Base-by-base conservation (phyloP, 2,113 vertebrate species). In the Ophiodon elongatus region DNA sequence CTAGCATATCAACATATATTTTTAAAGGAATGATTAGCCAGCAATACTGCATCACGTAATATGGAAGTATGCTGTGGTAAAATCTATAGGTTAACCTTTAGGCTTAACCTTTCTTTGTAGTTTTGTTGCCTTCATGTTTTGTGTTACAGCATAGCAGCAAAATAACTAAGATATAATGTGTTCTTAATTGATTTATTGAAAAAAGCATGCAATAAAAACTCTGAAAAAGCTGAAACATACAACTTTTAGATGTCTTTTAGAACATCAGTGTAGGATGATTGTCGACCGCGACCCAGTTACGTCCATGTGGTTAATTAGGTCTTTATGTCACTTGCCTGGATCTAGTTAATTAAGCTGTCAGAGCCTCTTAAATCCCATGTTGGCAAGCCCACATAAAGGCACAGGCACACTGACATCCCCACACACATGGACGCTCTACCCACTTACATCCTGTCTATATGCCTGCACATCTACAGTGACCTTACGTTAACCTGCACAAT, bases 301-400 rank as follows among this genome's bases (percentile, higher is more conserved):
- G 92, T 93, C 92, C 87, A 6, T 70, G 78, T 76, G 57, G 81
- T 92, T 93, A 91, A 93, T 91, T 93, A 80, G 92, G 88, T 91
- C 89, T 91, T 91, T 87, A 87, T 93, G 90, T 93, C 87, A 88
- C 80, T 87, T 52, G 66, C 76, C 66, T 87, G 76, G 81, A 87
- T 85, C 89, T 84, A 76, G 85, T 93, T 94, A 93, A 94, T 94
- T 93, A 93, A 93, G 80, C 91, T 94, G 91, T 91, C 92, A 88
- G 82, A 88, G 59, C 66, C 68, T 85, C 62, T 84, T 83, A 90
- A 93, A 88, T 93, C 87, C 85, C 90, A 81, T 63, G 85, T 76
- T 82, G 86, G 67, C 84, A 79, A 33, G 1, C 29, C 70, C 76
- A 60, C 79, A 63, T 33, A 59, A 19, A 39, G 33, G 4, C 47